Conservation (phyloP, 2,888 invertebrate species). For the Melieria picta region DNA sequence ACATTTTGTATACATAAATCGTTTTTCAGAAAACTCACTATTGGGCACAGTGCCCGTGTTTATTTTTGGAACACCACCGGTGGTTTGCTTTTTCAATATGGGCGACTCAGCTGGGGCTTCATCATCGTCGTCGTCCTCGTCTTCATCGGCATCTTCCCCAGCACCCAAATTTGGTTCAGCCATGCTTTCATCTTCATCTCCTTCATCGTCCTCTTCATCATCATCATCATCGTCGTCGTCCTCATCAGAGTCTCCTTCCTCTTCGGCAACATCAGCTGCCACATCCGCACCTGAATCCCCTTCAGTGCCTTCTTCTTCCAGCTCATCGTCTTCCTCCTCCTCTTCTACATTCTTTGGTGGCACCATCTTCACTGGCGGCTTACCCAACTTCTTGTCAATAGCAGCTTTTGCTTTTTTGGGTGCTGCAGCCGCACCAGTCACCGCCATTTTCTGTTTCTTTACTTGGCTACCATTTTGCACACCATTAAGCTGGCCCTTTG, state of each 20-base stretch:
- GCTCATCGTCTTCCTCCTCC: slow-evolving; percentile 43
- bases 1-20: slow-evolving; percentile 23
- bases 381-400: slow-evolving; percentile 31
- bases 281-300: slow-evolving; percentile 42
- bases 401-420: slow-evolving; percentile 31
- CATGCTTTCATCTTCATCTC: slow-evolving; percentile 40
- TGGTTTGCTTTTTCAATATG: slow-evolving; percentile 38
- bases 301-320: slow-evolving; percentile 44
- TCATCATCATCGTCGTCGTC: slow-evolving; percentile 36
- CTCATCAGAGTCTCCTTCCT: slow-evolving; percentile 32
- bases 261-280: slow-evolving; percentile 8
- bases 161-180: too few relatives aligned
- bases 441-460: slow-evolving; percentile 37
- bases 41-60: slow-evolving; percentile 39
- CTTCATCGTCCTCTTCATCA: slow-evolving; percentile 25
- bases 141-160: slow-evolving; percentile 7
- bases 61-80: slow-evolving; percentile 48
- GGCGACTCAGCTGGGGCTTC: slow-evolving; percentile 50
- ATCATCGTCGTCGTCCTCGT: slow-evolving; percentile 43
- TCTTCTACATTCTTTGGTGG: slow-evolving; percentile 26
- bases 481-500: slow-evolving; percentile 35
- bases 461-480: slow-evolving; percentile 28
- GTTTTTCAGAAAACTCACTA: not conserved
- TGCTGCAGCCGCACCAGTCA: slow-evolving; percentile 30
- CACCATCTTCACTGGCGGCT: slow-evolving; percentile 36